These are phyloP conservation scores for Ichneumoninae sp. DNA, from an alignment of 2,888 invertebrate genomes.

Conservation along the genomic window DNA sequence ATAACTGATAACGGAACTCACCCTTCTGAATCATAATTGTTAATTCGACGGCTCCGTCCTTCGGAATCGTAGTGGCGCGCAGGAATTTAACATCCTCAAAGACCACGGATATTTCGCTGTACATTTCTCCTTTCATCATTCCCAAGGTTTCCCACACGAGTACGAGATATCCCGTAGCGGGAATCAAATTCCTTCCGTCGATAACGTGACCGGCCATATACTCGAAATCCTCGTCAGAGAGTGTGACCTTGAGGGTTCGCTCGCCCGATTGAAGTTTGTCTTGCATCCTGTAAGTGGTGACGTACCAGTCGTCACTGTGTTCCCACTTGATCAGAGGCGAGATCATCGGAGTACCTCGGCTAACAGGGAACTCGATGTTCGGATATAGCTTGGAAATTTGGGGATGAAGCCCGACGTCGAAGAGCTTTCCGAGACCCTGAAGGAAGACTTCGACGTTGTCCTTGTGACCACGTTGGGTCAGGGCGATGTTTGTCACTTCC, in stretches of 20 bases:
- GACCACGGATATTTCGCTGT: slow-evolving; percentile 90
- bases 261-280: slow-evolving; percentile 90
- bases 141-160: slow-evolving; percentile 93
- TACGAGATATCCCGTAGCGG: slow-evolving; percentile 93
- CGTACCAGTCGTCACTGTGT: slow-evolving; percentile 92
- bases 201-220: slow-evolving; percentile 93
- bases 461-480: slow-evolving; percentile 90
- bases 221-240: slow-evolving; percentile 89
- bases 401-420: slow-evolving; percentile 91
- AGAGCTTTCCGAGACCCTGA: slow-evolving; percentile 89
- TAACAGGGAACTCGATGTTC: slow-evolving; percentile 91
- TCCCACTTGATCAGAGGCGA: slow-evolving; percentile 95
- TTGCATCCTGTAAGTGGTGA: slow-evolving; percentile 89
- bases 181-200: slow-evolving; percentile 93
- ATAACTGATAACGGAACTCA: slow-evolving; percentile 67
- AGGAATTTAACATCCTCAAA: slow-evolving; percentile 94
- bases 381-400: slow-evolving; percentile 92
- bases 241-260: slow-evolving; percentile 87
- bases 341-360: slow-evolving; percentile 93
- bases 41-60: slow-evolving; percentile 86
- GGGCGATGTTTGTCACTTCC: slow-evolving; percentile 90
- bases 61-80: slow-evolving; percentile 92
- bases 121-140: slow-evolving; percentile 88
- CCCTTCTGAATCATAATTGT: slow-evolving; percentile 87
- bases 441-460: slow-evolving; percentile 88